These are phyloP conservation scores for Panagrolaimus sp. DNA, from an alignment of 1,140 invertebrate species.

Conservation along the genomic window DNA sequence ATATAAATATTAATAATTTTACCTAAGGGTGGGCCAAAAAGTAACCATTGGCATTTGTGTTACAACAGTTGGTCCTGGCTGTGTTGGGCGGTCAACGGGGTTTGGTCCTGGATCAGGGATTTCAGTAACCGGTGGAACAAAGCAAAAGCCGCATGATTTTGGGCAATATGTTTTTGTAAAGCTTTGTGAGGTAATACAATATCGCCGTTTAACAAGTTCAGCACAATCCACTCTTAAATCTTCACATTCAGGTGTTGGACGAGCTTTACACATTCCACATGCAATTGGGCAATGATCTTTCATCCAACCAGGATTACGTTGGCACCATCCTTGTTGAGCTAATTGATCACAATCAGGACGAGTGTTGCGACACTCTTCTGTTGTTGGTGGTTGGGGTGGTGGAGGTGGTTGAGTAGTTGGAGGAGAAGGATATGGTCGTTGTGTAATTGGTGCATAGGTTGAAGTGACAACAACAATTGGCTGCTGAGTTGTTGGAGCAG, in stretches of 20 bases:
- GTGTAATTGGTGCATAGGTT: constrained; percentile 32
- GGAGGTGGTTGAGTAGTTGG: constrained; percentile 4
- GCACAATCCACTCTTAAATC: constrained; percentile 60
- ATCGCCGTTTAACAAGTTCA: constrained; percentile 48
- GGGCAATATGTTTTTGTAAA: constrained; percentile 54
- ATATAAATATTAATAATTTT: not conserved
- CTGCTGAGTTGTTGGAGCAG: constrained; percentile 48
- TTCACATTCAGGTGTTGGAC: constrained; percentile 40
- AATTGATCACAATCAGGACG: constrained; percentile 49
- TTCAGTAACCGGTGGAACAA: constrained; percentile 46
- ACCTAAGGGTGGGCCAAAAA: constrained; percentile 38
- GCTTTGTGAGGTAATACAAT: constrained; percentile 47
- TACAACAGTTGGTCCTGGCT: constrained; percentile 23
- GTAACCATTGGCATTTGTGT: constrained; percentile 40
- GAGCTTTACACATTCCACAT: constrained; percentile 43
- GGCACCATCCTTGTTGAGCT: constrained; percentile 54
- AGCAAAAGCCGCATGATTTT: constrained; percentile 55
- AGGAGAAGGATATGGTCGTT: constrained; percentile 1
- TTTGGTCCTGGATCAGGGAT: constrained; percentile 26
- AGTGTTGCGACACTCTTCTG: constrained; percentile 37
- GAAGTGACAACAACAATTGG: constrained; percentile 38
- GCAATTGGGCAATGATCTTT: constrained; percentile 46
- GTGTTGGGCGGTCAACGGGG: not conserved
- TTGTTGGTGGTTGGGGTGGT: constrained; percentile 11
- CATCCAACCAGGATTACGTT: constrained; percentile 54